Percentiles rank a stretch among this genome's conserved stretches.
Conservation (phyloP, 2,888 invertebrate genomes). For the Chaitophorus viminalis region DNA sequence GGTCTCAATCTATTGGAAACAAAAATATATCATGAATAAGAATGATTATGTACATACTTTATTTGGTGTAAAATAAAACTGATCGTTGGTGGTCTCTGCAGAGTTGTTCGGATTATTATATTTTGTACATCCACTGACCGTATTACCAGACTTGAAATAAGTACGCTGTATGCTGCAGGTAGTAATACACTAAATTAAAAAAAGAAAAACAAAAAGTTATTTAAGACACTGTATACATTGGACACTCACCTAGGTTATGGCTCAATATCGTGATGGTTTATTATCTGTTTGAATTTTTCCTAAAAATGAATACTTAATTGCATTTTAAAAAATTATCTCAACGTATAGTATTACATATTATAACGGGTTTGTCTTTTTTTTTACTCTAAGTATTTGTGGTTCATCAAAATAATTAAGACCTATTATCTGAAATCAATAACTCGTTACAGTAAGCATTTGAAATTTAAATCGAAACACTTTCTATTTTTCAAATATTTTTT, state of each 20-base stretch:
- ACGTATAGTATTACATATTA: too few relatives aligned
- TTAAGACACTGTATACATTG: neutral
- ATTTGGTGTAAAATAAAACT: slow-evolving; percentile 22
- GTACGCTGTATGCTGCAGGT: neutral
- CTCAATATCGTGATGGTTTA: neutral
- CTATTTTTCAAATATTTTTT: too few relatives aligned
- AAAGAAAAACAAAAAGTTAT: neutral
- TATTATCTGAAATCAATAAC: too few relatives aligned
- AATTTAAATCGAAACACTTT: too few relatives aligned
- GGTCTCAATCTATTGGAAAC: neutral
- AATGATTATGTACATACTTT: slow-evolving; percentile 27
- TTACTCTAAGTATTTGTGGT: too few relatives aligned
- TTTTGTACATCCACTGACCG: neutral
- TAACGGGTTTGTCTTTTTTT: too few relatives aligned
- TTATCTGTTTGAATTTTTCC: neutral
- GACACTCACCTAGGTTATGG: neutral
- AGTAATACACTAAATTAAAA: neutral
- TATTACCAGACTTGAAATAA: neutral
- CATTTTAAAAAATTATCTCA: too few relatives aligned
- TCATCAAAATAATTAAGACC: too few relatives aligned
- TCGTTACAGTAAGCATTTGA: too few relatives aligned
- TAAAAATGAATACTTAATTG: neutral
- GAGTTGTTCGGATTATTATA: neutral
- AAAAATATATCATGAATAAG: neutral
- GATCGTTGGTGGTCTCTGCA: slow-evolving; percentile 46